A percentile compares a stretch with the other conserved stretches of the same genome.
These are phyloP conservation scores for Eustalomyia histrio DNA, from an alignment of 2,888 invertebrate species.

Conservation along the genomic window DNA sequence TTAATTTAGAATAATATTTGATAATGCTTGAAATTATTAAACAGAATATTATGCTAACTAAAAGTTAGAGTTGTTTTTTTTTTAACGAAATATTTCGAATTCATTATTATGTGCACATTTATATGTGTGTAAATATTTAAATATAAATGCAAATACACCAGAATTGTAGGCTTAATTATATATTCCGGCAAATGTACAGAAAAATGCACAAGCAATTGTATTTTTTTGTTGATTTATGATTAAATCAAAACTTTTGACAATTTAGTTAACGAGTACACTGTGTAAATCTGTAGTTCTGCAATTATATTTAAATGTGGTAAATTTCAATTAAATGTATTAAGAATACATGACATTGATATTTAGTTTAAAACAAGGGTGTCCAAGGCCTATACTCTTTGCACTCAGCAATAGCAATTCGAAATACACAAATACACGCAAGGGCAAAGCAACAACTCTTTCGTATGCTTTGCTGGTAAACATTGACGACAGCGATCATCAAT, in stretches of 20 bases:
- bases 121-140: neutral
- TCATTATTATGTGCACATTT: neutral
- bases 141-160: neutral
- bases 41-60: conserved; percentile 30
- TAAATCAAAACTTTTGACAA: neutral
- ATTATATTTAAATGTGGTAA: no score
- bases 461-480: no score
- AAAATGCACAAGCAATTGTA: neutral
- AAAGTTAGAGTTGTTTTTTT: neutral
- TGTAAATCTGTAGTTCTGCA: no score
- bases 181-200: neutral
- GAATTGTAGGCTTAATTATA: neutral
- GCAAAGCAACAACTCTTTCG: no score
- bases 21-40: conserved; percentile 20
- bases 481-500: no score
- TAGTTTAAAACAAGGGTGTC: no score
- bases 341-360: no score
- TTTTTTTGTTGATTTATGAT: neutral
- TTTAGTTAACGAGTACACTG: neutral
- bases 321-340: no score
- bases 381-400: no score
- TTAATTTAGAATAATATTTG: neutral
- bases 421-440: no score
- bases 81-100: neutral
- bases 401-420: no score